Base-by-base conservation (phyloP, 2,888 invertebrate species). In the Plebejus melissa region DNA sequence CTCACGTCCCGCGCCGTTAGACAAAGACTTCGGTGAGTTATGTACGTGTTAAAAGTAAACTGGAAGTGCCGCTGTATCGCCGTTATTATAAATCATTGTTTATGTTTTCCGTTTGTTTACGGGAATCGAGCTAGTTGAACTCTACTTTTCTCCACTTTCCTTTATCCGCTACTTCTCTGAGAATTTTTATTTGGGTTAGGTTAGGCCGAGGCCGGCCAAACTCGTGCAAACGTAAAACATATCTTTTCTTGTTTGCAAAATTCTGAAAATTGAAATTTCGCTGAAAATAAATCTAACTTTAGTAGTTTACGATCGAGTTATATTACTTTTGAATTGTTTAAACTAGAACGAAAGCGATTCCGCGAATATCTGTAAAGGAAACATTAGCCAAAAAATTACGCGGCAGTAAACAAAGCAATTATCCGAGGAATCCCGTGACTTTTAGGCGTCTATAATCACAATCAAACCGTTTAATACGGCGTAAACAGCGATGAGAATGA, bases 71-170 rank as follows among this genome's bases (percentile, higher is more conserved):
- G 90, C 89, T 91, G 88, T 91, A 88, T 90, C 90, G 89, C 86
- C 88, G 92, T 91, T 93, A 93, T 90, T 92, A 94, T 94, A 94
- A 94, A 94, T 94, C 93, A 94, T 93, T 93, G 92, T 90, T 94
- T 94, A 93, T 93, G 94, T 89, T 93, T 94, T 94, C 94, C 93
- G 94, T 92, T 93, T 92, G 90, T 89, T 90, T 85, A 88, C 88
- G 85, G 85, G 85, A 88, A 93, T 91, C 91, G 91, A 91, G 89
- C 85, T 90, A 87, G 89, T 88, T 83, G 88, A 87, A 90, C 65
- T 65, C 32, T 11, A 65, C 28, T 58, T 65, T 65, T 65, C 16
- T 32, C 65, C 32, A 36, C 32, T 65, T 65, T 65, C 32, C 65
- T 36, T 13, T 65, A 65, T 36, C 65, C 13, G 65, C 5, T 32